Evolutionary conservation across 2,113 vertebrate genomes (phyloP), one percentile per base, ranked within the genome.

Genomic region (Artemisiospiza belli): DNA sequence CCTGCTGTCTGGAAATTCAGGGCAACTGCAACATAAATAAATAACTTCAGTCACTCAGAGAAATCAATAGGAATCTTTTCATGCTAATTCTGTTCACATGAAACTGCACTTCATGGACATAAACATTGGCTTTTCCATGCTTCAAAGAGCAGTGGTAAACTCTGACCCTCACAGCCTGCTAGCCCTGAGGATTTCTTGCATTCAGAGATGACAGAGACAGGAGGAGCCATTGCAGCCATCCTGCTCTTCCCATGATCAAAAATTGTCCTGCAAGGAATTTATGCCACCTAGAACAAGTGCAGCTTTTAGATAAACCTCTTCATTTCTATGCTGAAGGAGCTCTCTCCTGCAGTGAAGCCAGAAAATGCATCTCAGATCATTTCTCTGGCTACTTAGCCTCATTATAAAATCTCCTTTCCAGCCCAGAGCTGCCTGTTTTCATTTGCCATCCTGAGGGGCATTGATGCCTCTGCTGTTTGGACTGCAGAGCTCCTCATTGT

Each of bases 1-100:
- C 97, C 96, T 22, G 97, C 97, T 9, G 99, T 99, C 98, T 99
- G 99, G 97, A 99, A 99, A 97, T 99, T 99, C 66, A 99, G 91
- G 20, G 99, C 99, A 98, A 99, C 99, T 99, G 83, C 63, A 96
- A 95, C 39, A 87, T 8, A 93, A 95, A 79, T 28, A 83, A 72
- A 89, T 30, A 86, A 78, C 61, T 69, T 66, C 73, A 90, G 77
- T 92, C 66, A 87, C 62, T 93, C 80, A 72, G 43, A 62, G 44
- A 82, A 78, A 81, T 78, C 86, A 62, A 66, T 54, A 35, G 13
- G 44, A 57, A n/a, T 64, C 4, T 77, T 88, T 89, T 90, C 47
- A 46, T 51, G 76, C 23, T 64, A 44, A 73, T 87, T 69, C 58
- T 57, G 23, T 61, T 87, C 85, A 84, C 35, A 39, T 6, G 37